Conservation (phyloP, 2,797 vertebrate genomes). For the Microtus californicus region DNA sequence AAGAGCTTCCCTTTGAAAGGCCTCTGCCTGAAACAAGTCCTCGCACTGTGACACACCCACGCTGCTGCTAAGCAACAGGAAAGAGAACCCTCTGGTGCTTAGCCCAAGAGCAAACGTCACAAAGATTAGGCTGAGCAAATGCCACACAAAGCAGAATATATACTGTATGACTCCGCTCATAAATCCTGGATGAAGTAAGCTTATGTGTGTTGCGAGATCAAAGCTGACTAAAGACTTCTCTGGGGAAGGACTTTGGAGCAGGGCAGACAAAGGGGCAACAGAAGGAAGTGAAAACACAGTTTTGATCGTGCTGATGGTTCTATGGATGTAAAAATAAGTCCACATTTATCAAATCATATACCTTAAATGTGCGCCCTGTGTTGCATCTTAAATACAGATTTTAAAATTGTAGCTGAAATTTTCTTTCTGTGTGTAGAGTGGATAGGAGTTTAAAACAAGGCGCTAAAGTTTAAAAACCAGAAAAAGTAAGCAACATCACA, state of each 20-base stretch:
- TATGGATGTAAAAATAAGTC: too few species aligned
- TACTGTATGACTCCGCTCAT: neutral
- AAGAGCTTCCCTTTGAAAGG: neutral
- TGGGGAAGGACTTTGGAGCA: accelerated
- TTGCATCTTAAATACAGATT: neutral
- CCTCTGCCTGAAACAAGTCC: neutral
- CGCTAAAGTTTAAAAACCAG: neutral
- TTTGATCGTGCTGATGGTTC: neutral
- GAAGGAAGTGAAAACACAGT: accelerated
- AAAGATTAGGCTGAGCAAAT: neutral
- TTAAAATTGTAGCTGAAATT: neutral
- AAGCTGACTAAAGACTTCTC: neutral
- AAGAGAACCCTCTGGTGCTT: neutral
- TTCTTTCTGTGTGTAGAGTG: neutral
- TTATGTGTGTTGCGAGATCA: neutral
- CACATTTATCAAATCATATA: neutral
- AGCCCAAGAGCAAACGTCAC: neutral
- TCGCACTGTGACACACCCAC: accelerated
- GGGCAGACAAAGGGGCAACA: neutral
- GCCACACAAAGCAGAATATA: neutral
- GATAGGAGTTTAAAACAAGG: neutral
- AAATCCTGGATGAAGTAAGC: neutral
- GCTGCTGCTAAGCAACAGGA: neutral
- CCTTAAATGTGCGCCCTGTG: neutral
- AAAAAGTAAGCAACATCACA: neutral